These are phyloP conservation scores for Crax fasciolata DNA, from an alignment of 2,797 vertebrate species.

Conservation along the genomic window DNA sequence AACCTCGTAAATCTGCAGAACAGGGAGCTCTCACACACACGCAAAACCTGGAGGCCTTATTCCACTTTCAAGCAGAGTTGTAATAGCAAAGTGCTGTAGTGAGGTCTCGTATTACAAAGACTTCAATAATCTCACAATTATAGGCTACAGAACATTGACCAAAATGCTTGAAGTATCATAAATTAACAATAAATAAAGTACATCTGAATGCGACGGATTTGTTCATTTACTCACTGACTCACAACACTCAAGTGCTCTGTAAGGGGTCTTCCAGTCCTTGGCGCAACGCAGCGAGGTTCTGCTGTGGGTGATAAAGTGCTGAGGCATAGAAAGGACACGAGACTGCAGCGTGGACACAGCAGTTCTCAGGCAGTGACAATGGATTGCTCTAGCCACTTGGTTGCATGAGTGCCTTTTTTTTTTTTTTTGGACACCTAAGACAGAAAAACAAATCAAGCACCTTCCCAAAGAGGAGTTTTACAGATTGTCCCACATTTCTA, in stretches of 20 bases:
- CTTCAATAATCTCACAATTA: conserved; percentile 29
- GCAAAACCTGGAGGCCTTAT: conserved; percentile 44
- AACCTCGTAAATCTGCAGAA: conserved; percentile 70
- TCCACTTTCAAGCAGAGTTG: conserved; percentile 68
- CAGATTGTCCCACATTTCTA: conserved; percentile 79
- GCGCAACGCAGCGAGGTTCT: conserved; percentile 70
- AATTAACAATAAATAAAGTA: conserved; percentile 77
- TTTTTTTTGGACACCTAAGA: conserved; percentile 17
- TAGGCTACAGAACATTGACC: conserved; percentile 67
- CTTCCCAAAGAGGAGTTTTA: conserved; percentile 6
- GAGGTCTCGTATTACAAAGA: conserved; percentile 69
- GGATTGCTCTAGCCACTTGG: conserved; percentile 64
- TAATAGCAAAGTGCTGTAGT: conserved; percentile 74
- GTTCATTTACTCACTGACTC: conserved; percentile 33
- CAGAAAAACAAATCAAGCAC: conserved; percentile 41
- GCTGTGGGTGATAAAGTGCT: conserved; percentile 84
- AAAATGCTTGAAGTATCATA: conserved; percentile 68
- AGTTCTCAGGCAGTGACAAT: conserved; percentile 63
- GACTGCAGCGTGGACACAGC: conserved; percentile 23
- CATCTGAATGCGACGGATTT: conserved; percentile 3
- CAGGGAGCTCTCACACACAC: conserved; percentile 66
- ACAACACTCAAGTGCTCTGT: not conserved
- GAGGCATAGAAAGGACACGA: conserved; percentile 71
- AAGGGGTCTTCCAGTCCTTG: conserved; percentile 63
- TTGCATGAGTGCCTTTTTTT: conserved; percentile 38